Evolutionary conservation across 2,888 invertebrate genomes (phyloP).

Genomic region (Acrobasis suavella): DNA sequence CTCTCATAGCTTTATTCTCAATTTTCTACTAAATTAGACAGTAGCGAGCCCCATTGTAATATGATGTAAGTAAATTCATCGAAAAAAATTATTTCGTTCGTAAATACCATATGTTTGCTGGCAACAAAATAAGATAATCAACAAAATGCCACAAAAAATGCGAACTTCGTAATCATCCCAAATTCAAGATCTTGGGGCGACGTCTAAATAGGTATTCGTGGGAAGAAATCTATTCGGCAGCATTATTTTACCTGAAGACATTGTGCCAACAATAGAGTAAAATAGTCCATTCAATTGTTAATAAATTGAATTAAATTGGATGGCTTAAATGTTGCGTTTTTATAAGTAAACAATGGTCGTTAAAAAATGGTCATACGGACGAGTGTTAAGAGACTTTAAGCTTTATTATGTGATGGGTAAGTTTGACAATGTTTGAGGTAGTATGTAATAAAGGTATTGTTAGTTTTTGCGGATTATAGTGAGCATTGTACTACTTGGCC

Average conservation of each 20-base stretch:
- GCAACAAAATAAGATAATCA: too few species aligned
- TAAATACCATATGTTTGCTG: too few species aligned
- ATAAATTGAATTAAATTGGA: slow-evolving; percentile 73
- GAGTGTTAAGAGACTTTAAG: neutral
- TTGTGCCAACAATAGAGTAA: slow-evolving; percentile 56
- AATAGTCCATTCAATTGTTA: slow-evolving; percentile 61
- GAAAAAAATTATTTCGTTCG: too few species aligned
- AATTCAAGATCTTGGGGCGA: neutral
- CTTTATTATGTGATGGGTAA: slow-evolving; percentile 16
- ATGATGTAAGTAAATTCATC: too few species aligned
- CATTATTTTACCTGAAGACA: slow-evolving; percentile 31
- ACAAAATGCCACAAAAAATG: too few species aligned
- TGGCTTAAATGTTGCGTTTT: slow-evolving; percentile 55
- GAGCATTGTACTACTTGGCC: slow-evolving; percentile 53
- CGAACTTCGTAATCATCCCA: neutral
- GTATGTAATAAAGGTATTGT: slow-evolving; percentile 46
- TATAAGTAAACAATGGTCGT: slow-evolving; percentile 42
- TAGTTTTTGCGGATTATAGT: slow-evolving; percentile 75
- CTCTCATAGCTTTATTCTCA: neutral
- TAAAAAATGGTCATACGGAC: slow-evolving; percentile 27
- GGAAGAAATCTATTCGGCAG: slow-evolving; percentile 7
- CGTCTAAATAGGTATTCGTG: neutral
- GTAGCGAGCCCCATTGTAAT: too few species aligned
- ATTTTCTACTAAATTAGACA: neutral
- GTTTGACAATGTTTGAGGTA: slow-evolving; percentile 28